Evolutionary conservation across 30 jellyfish, hydroid and myxozoan species (phyloP), one percentile per base, ranked within the genome.

Genomic region (Turritopsis rubra): DNA sequence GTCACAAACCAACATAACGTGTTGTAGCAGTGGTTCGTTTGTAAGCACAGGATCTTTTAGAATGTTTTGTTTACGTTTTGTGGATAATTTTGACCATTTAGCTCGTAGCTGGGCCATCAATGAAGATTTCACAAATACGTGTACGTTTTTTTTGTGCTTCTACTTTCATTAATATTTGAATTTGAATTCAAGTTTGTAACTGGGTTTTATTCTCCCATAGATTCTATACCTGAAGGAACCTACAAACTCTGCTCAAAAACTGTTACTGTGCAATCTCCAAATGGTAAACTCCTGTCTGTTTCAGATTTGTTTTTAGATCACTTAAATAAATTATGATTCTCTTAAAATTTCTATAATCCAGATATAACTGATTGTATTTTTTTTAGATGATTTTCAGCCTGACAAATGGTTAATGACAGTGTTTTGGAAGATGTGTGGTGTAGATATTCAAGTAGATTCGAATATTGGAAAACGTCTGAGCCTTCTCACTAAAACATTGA

Each of bases 1-100:
- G 83, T 89, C 79, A 77, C 96, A 91, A 80, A 68, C 96, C 8
- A 83, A 96, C 29, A 88, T 92, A 73, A 92, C 88, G 85, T 88
- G 98, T 54, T 92, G 98, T 79, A 92, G 98, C 73, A 92, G 95
- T 84, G 98, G 98, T 21, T 92, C 96, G 19, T 88, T 92, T 68
- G 98, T 92, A 27, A 92, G 98, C 75, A 90, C 86, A 52, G 98
- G 98, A 1, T 78, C 85, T 28, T 92, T 92, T 76, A 85, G 95
- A 29, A 84, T 79, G 54, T 92, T 92, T 75, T 87, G 98, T 76
- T 73, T 92, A 75, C 96, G 96, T 28, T 88, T 92, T 54, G 90
- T 92, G 22, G 86, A 81, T 30, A 84, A 73, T 52, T 92, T 92
- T 52, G 96, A 92, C 71, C 79, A 81, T 54, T 84, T 54, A 29